These are phyloP conservation scores for Lasaia peninsularis DNA, from an alignment of 1,140 invertebrate species.

Conservation along the genomic window DNA sequence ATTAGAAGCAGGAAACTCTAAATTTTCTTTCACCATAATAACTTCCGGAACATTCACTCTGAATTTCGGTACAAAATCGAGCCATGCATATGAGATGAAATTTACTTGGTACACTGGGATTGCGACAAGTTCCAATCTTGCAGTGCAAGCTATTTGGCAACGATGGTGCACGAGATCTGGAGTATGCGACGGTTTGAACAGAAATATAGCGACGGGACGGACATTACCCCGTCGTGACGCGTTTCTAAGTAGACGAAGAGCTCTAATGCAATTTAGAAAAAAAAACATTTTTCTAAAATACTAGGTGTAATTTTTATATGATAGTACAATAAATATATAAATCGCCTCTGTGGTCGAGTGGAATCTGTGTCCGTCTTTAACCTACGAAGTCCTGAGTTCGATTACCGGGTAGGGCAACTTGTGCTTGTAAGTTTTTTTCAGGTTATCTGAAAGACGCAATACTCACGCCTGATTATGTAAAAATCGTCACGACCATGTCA, in stretches of 20 bases:
- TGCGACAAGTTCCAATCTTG: slow-evolving; percentile 17
- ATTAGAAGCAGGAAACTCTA: neutral
- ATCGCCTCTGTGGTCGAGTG: too few relatives aligned
- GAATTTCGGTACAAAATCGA: neutral
- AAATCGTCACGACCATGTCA: too few relatives aligned
- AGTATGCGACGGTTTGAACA: slow-evolving; percentile 34
- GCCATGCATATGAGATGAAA: slow-evolving; percentile 1
- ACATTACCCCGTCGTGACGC: slow-evolving; percentile 42
- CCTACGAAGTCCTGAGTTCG: too few relatives aligned
- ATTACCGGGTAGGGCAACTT: too few relatives aligned
- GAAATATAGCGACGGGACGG: slow-evolving; percentile 52
- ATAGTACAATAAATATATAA: too few relatives aligned
- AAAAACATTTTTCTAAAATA: too few relatives aligned
- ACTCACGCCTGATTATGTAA: too few relatives aligned
- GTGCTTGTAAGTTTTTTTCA: too few relatives aligned
- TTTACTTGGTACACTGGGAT: slow-evolving; percentile 2
- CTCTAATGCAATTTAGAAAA: too few relatives aligned
- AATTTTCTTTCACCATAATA: neutral
- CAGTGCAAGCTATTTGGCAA: slow-evolving; percentile 41
- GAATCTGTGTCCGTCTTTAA: too few relatives aligned
- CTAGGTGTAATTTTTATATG: too few relatives aligned
- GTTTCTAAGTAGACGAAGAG: slow-evolving; percentile 12
- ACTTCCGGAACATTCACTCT: neutral
- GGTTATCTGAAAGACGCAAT: too few relatives aligned
- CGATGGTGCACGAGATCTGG: slow-evolving; percentile 23